Base-by-base conservation (phyloP, 2,888 invertebrate species). In the Lycia hirtaria region DNA sequence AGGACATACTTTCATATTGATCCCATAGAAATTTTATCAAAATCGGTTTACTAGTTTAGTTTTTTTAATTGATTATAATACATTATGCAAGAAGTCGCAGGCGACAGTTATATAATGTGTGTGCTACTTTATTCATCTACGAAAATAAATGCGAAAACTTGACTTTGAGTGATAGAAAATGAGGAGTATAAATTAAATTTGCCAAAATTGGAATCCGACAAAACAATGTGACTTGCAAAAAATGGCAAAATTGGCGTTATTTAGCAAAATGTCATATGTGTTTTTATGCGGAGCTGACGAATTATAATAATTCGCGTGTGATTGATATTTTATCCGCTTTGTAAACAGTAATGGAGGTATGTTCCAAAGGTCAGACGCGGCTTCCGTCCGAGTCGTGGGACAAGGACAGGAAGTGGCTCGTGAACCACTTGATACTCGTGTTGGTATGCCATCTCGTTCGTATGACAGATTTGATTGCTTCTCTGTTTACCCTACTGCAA, bases 361-460 rank as follows among this genome's bases (percentile, higher is more conserved):
- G 38, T 22, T 3, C 32, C 32, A 62, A 65, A 59, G 65, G 65
- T 65, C 63, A 56, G 12, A 33, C 28, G 45, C 44, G 44, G 44
- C 54, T 65, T 63, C 65, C 63, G 63, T 37, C 47, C 44, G 35
- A 57, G 59, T 47, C 22, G 51, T 45, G n/a, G n/a, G n/a, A 60
- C 47, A 60, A 59, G 43, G 47, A 48, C 60, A 60, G 65, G 65
- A 65, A 60, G 51, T 52, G 48, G 30, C 24, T 55, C 44, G 51
- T 35, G 38, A 52, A 15, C 28, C 48, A 47, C 33, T 54, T 48
- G 43, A 54, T 52, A 28, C 4, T 30, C 15, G 26, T 22, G n/a
- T 20, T 50, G 17, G 40, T 40, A 32, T 30, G 49, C n/a, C 14
- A 30, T 20, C 50, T 32, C 30, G 30, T 30, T 15, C 14, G 3